A percentile compares a stretch with the other conserved stretches of the same genome.
Evolutionary conservation across 2,113 vertebrate genomes (phyloP).

Genomic region (Ageneiosus marmoratus): DNA sequence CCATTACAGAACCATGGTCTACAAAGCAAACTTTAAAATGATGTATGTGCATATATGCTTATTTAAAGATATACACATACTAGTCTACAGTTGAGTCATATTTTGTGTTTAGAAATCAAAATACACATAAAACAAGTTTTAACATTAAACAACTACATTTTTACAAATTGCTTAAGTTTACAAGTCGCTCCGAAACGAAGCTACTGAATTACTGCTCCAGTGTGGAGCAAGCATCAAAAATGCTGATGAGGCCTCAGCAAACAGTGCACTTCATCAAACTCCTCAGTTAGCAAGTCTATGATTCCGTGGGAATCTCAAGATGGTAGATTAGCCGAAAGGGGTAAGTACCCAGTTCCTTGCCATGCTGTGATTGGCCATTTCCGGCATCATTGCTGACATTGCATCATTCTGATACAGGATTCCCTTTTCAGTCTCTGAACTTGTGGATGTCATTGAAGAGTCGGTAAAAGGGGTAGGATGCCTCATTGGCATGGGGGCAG

Average conservation of each 20-base stretch:
- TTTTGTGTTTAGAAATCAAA: conserved; percentile 69
- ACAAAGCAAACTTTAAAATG: conserved; percentile 59
- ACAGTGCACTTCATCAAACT: conserved; percentile 83
- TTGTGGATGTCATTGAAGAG: conserved; percentile 98
- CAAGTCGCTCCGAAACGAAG: conserved; percentile 97
- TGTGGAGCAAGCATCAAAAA: conserved; percentile 83
- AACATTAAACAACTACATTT: conserved; percentile 67
- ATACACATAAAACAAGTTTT: conserved; percentile 73
- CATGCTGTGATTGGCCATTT: conserved; percentile 59
- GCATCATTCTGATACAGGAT: neutral
- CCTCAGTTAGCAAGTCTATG: conserved; percentile 72
- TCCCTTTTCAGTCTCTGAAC: conserved; percentile 88
- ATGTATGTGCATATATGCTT: conserved; percentile 66
- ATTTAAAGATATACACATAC: conserved; percentile 61
- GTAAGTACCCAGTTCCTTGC: conserved; percentile 59
- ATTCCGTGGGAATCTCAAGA: conserved; percentile 81
- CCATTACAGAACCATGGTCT: conserved; percentile 63
- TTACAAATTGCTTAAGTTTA: conserved; percentile 20
- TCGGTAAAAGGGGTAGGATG: conserved; percentile 90
- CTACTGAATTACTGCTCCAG: conserved; percentile 84
- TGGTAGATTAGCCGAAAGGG: conserved; percentile 64
- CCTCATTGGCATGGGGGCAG: conserved; percentile 86
- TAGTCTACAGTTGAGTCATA: conserved; percentile 74
- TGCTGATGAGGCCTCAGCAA: conserved; percentile 82
- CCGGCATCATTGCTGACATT: conserved; percentile 26